A percentile compares a stretch with the other conserved stretches of the same genome.
phyloP scores from a whole-genome alignment of 92 coral and sea anemone species.

The Virgularia gustaviana region DNA sequence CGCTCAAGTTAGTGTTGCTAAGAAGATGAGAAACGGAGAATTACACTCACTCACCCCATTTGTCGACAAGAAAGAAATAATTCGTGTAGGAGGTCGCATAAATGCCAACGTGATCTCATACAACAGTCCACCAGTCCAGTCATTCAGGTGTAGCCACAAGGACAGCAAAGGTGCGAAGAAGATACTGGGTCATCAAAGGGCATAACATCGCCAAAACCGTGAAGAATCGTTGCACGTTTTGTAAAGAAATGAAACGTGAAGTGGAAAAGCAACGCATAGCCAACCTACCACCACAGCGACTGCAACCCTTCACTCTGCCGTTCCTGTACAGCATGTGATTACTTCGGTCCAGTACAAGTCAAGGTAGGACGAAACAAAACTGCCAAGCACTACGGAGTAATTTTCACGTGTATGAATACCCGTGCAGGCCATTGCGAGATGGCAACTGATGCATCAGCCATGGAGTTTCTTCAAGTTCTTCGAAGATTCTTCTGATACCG shows the following conservation, averaged over 20 bases:
- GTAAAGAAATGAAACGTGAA: conserved; percentile 32
- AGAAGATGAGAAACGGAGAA: conserved; percentile 36
- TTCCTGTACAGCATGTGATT: conserved; percentile 52
- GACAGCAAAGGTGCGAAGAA: conserved; percentile 43
- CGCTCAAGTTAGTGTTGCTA: conserved; percentile 31
- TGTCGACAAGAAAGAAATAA: conserved; percentile 49
- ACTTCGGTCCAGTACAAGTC: conserved; percentile 49
- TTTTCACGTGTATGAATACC: conserved; percentile 51
- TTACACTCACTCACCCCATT: conserved; percentile 40
- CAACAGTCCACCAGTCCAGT: conserved; percentile 50
- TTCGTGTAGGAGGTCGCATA: conserved; percentile 63
- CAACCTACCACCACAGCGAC: conserved; percentile 30
- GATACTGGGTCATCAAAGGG: conserved; percentile 55
- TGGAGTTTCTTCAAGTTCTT: conserved; percentile 59
- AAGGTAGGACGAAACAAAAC: conserved; percentile 55
- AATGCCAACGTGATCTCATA: conserved; percentile 54
- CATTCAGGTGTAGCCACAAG: conserved; percentile 57
- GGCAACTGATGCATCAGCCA: conserved; percentile 44
- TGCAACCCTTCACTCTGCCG: conserved; percentile 53
- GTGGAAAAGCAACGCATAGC: conserved; percentile 50
- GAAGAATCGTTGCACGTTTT: conserved; percentile 43
- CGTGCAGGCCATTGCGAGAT: conserved; percentile 56
- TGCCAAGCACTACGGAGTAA: conserved; percentile 49
- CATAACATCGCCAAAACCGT: conserved; percentile 43
- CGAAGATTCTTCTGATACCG: conserved; percentile 51